Percentiles rank a stretch among this genome's conserved stretches.
Conservation (phyloP, 2,888 invertebrate genomes). For the Pycnomerus fuliginosus region DNA sequence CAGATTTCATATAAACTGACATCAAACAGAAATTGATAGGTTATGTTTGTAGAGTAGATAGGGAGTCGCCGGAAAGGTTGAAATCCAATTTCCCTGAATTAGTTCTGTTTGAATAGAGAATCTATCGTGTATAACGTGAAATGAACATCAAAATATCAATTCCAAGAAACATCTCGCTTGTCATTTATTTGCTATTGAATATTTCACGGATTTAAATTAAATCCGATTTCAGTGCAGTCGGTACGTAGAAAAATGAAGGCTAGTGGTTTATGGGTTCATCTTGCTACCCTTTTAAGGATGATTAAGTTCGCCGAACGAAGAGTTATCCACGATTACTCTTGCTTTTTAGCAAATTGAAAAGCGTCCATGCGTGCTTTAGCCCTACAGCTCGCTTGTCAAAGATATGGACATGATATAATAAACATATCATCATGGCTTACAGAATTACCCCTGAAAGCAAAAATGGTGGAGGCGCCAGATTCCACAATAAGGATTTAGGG, state of each 20-base stretch:
- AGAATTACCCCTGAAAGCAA: too few relatives aligned
- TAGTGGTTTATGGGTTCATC: too few relatives aligned
- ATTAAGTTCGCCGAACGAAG: conserved; percentile 10
- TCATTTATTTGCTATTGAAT: background rate
- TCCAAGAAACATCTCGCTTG: conserved; percentile 23
- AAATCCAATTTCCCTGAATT: conserved; percentile 47
- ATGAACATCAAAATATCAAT: conserved; percentile 38
- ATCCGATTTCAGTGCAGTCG: too few relatives aligned
- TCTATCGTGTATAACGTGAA: conserved; percentile 42
- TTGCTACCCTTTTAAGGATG: too few relatives aligned
- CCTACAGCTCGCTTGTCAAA: conserved; percentile 30
- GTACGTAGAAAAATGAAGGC: too few relatives aligned
- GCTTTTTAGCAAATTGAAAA: conserved; percentile 23
- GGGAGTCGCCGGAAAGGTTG: conserved; percentile 34
- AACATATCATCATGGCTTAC: too few relatives aligned
- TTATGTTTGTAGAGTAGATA: conserved; percentile 37
- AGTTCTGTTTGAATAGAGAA: conserved; percentile 46
- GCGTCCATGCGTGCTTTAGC: conserved; percentile 25
- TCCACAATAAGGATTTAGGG: too few relatives aligned
- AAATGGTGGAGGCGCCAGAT: too few relatives aligned
- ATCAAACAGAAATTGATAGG: conserved; percentile 39
- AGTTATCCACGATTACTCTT: conserved; percentile 17
- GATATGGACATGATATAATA: too few relatives aligned
- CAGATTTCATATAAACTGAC: conserved; percentile 26
- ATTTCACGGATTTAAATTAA: background rate